Evolutionary conservation across 2,113 vertebrate genomes (phyloP).

Genomic region (Corydoras maculifer): DNA sequence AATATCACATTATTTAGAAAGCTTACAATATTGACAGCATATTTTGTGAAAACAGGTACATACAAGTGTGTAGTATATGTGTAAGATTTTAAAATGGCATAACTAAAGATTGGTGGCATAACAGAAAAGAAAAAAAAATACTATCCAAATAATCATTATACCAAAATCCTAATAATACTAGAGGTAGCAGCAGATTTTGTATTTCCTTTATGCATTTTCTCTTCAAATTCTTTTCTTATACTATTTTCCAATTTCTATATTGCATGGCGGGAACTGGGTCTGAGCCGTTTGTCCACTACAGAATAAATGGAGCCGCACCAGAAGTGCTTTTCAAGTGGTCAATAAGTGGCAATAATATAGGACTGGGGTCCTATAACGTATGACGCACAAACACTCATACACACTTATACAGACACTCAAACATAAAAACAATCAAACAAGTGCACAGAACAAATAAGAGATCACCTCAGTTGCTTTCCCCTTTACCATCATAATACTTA

Average conservation of each 20-base stretch:
- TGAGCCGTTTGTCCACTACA: conserved; percentile 39
- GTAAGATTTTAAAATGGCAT: conserved; percentile 48
- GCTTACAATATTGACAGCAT: conserved; percentile 68
- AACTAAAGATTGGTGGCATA: conserved; percentile 58
- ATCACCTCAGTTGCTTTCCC: conserved; percentile 23
- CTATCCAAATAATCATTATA: conserved; percentile 63
- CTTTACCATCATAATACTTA: conserved; percentile 29
- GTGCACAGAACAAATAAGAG: not conserved
- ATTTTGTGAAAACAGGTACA: conserved; percentile 60
- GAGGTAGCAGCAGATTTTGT: conserved; percentile 96
- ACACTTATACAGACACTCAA: conserved; percentile 5
- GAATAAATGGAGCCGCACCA: conserved; percentile 53
- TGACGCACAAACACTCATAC: conserved; percentile 26
- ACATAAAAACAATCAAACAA: not conserved
- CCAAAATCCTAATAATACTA: conserved; percentile 70
- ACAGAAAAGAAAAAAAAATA: conserved; percentile 61
- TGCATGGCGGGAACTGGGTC: conserved; percentile 34
- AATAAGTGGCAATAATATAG: conserved; percentile 46
- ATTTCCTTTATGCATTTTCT: conserved; percentile 48
- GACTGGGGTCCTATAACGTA: conserved; percentile 25
- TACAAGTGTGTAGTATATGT: conserved; percentile 55
- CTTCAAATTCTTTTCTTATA: conserved; percentile 35
- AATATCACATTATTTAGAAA: conserved; percentile 63
- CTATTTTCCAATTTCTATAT: conserved; percentile 32
- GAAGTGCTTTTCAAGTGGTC: conserved; percentile 64